These are phyloP conservation scores for Corythaixoides concolor DNA, from an alignment of 2,113 vertebrate genomes.

Conservation along the genomic window DNA sequence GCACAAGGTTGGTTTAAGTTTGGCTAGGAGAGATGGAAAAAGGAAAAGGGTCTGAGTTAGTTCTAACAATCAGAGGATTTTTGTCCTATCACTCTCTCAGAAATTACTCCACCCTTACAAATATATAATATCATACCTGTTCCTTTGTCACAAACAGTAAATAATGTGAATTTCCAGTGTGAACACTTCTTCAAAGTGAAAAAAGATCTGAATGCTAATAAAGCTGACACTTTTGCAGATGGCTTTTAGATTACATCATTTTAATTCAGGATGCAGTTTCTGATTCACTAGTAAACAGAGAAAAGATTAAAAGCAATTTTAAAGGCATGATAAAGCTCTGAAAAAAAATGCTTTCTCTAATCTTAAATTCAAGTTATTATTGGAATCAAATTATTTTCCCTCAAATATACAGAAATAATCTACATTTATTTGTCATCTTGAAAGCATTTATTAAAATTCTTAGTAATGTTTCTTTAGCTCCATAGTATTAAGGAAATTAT, in stretches of 20 bases:
- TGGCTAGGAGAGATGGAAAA: background rate
- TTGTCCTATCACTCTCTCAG: background rate
- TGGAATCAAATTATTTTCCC: constrained; percentile 13
- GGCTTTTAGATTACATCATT: background rate
- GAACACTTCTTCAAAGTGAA: background rate
- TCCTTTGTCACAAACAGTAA: background rate
- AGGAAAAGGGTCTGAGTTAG: background rate
- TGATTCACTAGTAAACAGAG: constrained; percentile 15
- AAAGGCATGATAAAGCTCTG: background rate
- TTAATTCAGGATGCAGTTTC: constrained; percentile 6
- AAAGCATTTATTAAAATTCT: constrained; percentile 10
- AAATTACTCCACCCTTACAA: background rate
- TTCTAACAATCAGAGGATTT: background rate
- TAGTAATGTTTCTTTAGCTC: constrained; percentile 1
- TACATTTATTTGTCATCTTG: background rate
- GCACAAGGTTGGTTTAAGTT: background rate
- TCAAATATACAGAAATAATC: background rate
- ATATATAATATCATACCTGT: background rate
- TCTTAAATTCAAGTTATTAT: background rate
- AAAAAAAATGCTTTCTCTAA: background rate
- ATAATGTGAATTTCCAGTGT: background rate
- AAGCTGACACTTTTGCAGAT: background rate
- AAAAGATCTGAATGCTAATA: background rate
- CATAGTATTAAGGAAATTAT: background rate
- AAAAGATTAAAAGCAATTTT: constrained; percentile 38